phyloP scores from a whole-genome alignment of 2,113 vertebrate genomes.

The Glaucomys volans region DNA sequence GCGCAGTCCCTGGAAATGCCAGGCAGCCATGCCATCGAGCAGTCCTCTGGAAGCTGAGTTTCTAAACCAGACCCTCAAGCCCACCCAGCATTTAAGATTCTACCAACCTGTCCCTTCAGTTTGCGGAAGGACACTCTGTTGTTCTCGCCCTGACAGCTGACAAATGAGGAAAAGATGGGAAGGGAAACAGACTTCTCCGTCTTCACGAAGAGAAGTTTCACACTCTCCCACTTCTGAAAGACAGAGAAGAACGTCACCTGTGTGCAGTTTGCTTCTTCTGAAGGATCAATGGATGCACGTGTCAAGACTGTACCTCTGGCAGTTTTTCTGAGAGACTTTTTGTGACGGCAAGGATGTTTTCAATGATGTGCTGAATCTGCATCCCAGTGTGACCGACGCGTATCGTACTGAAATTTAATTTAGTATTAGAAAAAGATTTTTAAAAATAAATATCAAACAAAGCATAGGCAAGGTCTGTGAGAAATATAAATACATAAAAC shows the following conservation, averaged over 20 bases:
- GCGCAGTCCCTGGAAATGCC: background rate
- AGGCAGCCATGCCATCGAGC: fast-evolving
- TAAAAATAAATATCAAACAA: background rate
- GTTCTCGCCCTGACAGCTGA: conserved; percentile 73
- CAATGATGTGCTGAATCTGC: conserved; percentile 41
- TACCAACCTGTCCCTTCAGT: conserved; percentile 66
- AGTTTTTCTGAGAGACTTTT: conserved; percentile 64
- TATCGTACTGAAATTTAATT: conserved; percentile 62
- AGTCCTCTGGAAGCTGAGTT: background rate
- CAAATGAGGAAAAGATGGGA: conserved; percentile 89
- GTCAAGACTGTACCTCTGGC: conserved; percentile 56
- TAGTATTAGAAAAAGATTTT: background rate
- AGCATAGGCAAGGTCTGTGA: background rate
- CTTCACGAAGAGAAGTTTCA: conserved; percentile 91
- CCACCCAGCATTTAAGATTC: background rate
- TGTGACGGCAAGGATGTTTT: conserved; percentile 39
- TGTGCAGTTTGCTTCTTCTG: background rate
- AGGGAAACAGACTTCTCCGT: conserved; percentile 87
- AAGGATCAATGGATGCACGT: fast-evolving
- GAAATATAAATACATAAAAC: background rate
- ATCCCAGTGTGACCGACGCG: conserved; percentile 76
- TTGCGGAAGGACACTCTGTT: background rate
- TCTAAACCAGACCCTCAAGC: background rate
- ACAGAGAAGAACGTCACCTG: fast-evolving
- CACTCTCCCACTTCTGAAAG: conserved; percentile 86